Conservation (phyloP, 2,888 invertebrate species). For the Ecdyonurus torrentis region DNA sequence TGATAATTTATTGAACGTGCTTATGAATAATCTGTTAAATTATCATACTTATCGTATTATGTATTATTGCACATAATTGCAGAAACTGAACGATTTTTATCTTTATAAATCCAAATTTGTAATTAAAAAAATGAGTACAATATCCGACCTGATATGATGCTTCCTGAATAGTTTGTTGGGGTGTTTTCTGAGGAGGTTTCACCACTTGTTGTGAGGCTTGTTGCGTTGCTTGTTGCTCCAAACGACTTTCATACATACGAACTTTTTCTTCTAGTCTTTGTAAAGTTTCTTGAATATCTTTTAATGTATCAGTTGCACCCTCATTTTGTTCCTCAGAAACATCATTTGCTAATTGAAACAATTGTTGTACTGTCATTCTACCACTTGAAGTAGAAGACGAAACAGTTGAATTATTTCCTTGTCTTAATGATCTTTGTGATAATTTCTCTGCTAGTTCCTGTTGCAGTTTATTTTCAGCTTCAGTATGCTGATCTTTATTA, state of each 20-base stretch:
- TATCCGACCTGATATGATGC: too few species aligned
- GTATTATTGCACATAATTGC: too few species aligned
- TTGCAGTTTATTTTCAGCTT: neutral
- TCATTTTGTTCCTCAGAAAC: conserved; percentile 14
- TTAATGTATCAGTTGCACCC: conserved; percentile 23
- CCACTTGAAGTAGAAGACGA: too few species aligned
- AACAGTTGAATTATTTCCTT: too few species aligned
- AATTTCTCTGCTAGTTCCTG: neutral
- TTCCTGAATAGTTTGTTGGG: conserved; percentile 8
- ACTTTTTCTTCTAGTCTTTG: conserved; percentile 29
- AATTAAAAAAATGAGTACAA: too few species aligned
- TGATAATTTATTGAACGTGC: too few species aligned
- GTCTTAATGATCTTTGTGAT: neutral
- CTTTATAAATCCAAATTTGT: too few species aligned
- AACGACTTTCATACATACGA: conserved; percentile 15
- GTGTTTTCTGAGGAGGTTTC: neutral
- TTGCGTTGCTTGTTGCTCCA: neutral
- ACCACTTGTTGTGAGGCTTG: neutral
- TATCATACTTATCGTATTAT: too few species aligned
- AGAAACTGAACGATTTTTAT: too few species aligned
- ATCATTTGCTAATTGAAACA: neutral
- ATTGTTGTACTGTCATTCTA: neutral
- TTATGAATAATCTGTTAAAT: too few species aligned
- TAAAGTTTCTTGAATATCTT: conserved; percentile 27
- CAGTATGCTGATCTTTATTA: neutral